Base-by-base conservation (phyloP, 2,113 vertebrate genomes). In the Barnardius zonarius region DNA sequence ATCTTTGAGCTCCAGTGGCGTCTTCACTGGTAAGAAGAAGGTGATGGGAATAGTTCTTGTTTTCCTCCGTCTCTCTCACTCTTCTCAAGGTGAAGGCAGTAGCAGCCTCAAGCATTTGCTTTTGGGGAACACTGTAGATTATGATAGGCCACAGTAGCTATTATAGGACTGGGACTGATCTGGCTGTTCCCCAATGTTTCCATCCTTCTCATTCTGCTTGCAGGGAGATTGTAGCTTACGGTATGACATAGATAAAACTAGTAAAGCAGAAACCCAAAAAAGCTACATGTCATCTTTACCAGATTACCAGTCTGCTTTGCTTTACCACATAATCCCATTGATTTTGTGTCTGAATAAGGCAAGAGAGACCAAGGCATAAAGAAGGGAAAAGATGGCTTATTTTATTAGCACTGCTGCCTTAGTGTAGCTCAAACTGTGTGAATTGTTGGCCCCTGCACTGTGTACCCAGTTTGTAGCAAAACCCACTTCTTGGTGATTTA, bases 111-210 rank as follows among this genome's bases (percentile, higher is more conserved):
- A 31, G 17, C 11, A 0, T 79, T 59, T 72, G 31, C 43, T 72
- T 10, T 54, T 49, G 43, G 18, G n/a, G 19, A 67, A 7, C 0
- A 3, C n/a, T 48, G 9, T 19, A n/a, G 19, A 3, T 87, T 4
- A 15, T 39, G 48, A 3, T 55, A 24, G 0, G 0, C 5, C 23
- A n/a, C 46, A 67, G 11, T n/a, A 69, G 41, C n/a, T 46, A 8
- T 14, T 37, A 1, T 28, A 19, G 48, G n/a, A 11, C 57, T 64
- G 57, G 35, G 33, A 11, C 22, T 44, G 23, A 27, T 46, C 18
- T 0, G 0, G 0, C 27, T 62, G 33, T 48, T 86, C 52, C 27
- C 10, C 3, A 1, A 0, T n/a, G 31, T 63, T 88, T 69, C 44
- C 13, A 8, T 64, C 30, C 39, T 86, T 33, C 25, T 90, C 1